phyloP scores from a whole-genome alignment of 2,888 invertebrate genomes.

The Drosophila neotestacea region DNA sequence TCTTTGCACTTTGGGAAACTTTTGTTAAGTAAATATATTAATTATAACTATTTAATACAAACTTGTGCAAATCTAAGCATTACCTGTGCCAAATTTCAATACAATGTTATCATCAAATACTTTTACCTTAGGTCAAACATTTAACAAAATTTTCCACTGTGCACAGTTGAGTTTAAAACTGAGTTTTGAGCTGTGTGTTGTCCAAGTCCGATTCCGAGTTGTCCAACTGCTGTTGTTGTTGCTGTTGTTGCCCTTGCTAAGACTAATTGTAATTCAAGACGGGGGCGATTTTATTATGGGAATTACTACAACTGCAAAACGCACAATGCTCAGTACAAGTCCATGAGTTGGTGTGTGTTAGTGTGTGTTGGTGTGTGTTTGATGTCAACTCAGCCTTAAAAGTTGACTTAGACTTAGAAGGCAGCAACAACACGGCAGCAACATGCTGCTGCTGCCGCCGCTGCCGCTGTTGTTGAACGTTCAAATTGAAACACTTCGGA shows the following conservation, averaged over 20 bases:
- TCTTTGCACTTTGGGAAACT: too few relatives aligned
- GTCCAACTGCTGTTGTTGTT: conserved; percentile 20
- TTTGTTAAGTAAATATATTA: too few relatives aligned
- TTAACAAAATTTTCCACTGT: neutral
- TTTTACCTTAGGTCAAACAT: neutral
- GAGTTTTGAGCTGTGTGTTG: conserved; percentile 8
- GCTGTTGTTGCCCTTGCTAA: conserved; percentile 66
- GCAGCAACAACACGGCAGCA: conserved; percentile 58
- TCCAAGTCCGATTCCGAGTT: conserved; percentile 34
- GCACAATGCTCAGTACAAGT: conserved; percentile 40
- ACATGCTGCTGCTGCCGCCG: conserved; percentile 57
- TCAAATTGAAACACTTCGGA: conserved; percentile 85
- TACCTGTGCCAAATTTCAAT: neutral
- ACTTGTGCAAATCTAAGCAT: too few relatives aligned
- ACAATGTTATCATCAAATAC: neutral
- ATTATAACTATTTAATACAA: too few relatives aligned
- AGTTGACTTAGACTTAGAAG: conserved; percentile 78
- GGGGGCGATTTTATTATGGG: conserved; percentile 85
- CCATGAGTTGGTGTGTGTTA: conserved; percentile 20
- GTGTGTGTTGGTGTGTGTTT: conserved; percentile 34
- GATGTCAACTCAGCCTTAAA: conserved; percentile 61
- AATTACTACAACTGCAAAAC: conserved; percentile 79
- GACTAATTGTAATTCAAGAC: conserved; percentile 84
- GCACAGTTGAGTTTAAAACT: conserved; percentile 2
- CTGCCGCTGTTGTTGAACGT: conserved; percentile 53